phyloP scores from a whole-genome alignment of 2,888 invertebrate genomes.

The Horisme vitalbata region DNA sequence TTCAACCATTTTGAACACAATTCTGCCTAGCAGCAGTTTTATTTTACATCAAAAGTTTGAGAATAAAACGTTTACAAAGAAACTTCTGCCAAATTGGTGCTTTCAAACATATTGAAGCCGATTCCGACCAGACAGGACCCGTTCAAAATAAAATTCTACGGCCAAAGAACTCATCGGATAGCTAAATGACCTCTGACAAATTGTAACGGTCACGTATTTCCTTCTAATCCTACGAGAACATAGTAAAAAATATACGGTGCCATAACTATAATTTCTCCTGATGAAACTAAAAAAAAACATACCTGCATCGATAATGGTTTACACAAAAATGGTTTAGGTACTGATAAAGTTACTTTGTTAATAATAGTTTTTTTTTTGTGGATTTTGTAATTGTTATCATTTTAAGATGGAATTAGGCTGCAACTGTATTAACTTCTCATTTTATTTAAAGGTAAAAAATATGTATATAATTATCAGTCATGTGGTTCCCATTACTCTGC shows the following conservation, averaged over 20 bases:
- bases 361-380: too few relatives aligned
- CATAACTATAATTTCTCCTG: too few relatives aligned
- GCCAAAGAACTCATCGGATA: constrained; percentile 31
- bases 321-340: too few relatives aligned
- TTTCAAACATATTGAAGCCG: constrained; percentile 22
- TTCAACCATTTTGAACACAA: constrained; percentile 5
- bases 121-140: constrained; percentile 20
- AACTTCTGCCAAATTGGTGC: constrained; percentile 20
- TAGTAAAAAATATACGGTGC: constrained; percentile 10
- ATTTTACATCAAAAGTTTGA: constrained; percentile 20
- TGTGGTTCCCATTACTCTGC: too few relatives aligned
- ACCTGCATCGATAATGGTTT: too few relatives aligned
- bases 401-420: too few relatives aligned
- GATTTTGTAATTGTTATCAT: too few relatives aligned
- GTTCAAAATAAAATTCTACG: constrained; percentile 35
- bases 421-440: too few relatives aligned
- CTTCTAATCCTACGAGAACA: constrained; percentile 17
- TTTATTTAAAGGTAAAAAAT: too few relatives aligned
- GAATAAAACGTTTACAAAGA: constrained; percentile 21
- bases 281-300: neutral
- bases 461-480: too few relatives aligned
- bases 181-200: constrained; percentile 35
- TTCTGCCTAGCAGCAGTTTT: constrained; percentile 8
- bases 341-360: too few relatives aligned
- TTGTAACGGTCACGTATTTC: constrained; percentile 32